These are phyloP conservation scores for Dallia pectoralis DNA, from an alignment of 2,797 vertebrate genomes.

Conservation along the genomic window DNA sequence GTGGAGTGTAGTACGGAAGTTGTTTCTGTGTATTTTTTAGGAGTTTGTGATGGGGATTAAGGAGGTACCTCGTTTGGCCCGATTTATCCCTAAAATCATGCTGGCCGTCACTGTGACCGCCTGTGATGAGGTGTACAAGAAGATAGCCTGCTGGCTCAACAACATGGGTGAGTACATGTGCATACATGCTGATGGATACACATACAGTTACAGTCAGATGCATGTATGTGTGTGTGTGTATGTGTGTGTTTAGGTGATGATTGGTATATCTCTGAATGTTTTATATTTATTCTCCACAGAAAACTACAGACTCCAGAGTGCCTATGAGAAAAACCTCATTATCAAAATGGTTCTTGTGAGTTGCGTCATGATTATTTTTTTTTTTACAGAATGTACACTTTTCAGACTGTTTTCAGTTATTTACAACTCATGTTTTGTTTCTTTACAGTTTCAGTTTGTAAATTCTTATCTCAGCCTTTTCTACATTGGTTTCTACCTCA, in stretches of 20 bases:
- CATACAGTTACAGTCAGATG: background rate
- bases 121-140: conserved; percentile 95
- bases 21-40: conserved; percentile 58
- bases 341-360: conserved; percentile 98
- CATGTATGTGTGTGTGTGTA: too few species aligned
- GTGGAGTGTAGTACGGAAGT: background rate
- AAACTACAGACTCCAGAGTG: conserved; percentile 97
- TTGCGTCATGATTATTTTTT: conserved; percentile 21
- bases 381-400: conserved; percentile 14
- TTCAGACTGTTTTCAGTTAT: background rate
- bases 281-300: conserved; percentile 71
- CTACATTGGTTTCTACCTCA: conserved; percentile 99
- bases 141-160: conserved; percentile 95
- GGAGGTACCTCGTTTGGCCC: conserved; percentile 86
- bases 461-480: conserved; percentile 99
- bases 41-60: conserved; percentile 92
- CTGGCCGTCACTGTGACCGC: conserved; percentile 91
- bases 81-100: conserved; percentile 93
- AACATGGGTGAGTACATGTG: conserved; percentile 85
- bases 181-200: background rate
- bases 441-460: conserved; percentile 93
- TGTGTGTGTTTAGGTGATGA: too few species aligned
- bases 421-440: background rate
- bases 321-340: conserved; percentile 98
- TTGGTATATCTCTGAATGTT: too few species aligned